Percentiles rank a stretch among this genome's conserved stretches.
These are phyloP conservation scores for Biston stratarius DNA, from an alignment of 2,888 invertebrate species.

Conservation along the genomic window DNA sequence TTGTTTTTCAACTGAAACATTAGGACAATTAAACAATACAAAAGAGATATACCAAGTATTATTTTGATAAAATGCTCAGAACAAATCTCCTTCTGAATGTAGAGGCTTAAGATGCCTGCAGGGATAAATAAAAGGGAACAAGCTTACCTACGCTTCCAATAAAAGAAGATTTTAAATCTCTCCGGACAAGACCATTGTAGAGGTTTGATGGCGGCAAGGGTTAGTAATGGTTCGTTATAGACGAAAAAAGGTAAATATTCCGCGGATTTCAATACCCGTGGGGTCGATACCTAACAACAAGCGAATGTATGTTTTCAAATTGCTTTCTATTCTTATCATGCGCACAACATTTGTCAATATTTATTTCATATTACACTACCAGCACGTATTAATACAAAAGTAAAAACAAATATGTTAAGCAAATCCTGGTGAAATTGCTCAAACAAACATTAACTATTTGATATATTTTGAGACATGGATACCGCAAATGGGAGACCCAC, in stretches of 20 bases:
- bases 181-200: conserved; percentile 52
- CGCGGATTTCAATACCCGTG: conserved; percentile 52
- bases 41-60: background rate
- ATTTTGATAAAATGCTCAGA: conserved; percentile 16
- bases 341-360: background rate
- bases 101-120: conserved; percentile 35
- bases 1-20: no score
- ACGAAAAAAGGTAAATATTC: conserved; percentile 63
- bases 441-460: no score
- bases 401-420: background rate
- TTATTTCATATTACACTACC: background rate
- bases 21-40: no score
- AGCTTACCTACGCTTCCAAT: conserved; percentile 38
- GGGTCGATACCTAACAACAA: conserved; percentile 38
- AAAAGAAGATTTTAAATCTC: conserved; percentile 47
- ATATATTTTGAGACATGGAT: no score
- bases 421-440: no score
- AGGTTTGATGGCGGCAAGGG: conserved; percentile 57
- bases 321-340: conserved; percentile 29
- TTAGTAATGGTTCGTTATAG: conserved; percentile 62
- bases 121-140: conserved; percentile 44
- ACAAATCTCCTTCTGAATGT: conserved; percentile 19
- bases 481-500: no score
- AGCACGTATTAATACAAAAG: background rate
- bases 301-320: conserved; percentile 32